Base-by-base conservation (phyloP, 2,888 invertebrate genomes). In the Microctonus hyperodae region DNA sequence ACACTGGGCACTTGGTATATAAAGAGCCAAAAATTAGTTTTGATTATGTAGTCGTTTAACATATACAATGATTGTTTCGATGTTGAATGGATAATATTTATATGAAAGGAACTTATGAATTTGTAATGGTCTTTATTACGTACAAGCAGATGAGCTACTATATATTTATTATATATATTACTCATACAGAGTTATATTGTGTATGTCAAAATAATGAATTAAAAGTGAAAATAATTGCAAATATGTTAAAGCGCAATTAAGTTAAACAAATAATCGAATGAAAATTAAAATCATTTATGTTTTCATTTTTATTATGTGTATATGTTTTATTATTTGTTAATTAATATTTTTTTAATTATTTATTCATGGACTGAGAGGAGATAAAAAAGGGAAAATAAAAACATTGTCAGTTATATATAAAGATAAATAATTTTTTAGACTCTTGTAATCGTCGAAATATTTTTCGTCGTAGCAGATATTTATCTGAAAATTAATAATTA, bases 21-120 rank as follows among this genome's bases (percentile, higher is more conserved):
- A 7, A 28, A 22, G 2, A 37, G 55, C 62, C 62, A 63, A 63
- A 63, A 63, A 63, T 63, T 63, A 63, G 40, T 6, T 55, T 55
- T 55, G 55, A 63, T 53, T 53, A 61, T 33, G 40, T 23, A 44
- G 44, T 44, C 16, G 53, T 28, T 51, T 13, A 25, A 25, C 53
- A 25, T 9, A 53, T 25, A 53, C 25, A 53, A 53, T 23, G 25
- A n/a, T 16, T 7, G n/a, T 44, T 16, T 44, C 7, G 20, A 44
- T 44, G 44, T 16, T 44, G 16, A 44, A 16, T 44, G 16, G 20
- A n/a, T 16, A 28, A 28, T 5, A 28, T 3, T 28, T 28, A 7
- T 5, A 16, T 44, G 16, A 44, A 16, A 44, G 44, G 2, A n/a
- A n/a, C 2, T 9, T 44, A n/a, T 31, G 25, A 33, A 33, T 37